These are phyloP conservation scores for Xestobium rufovillosum DNA, from an alignment of 2,888 invertebrate genomes.

Conservation along the genomic window DNA sequence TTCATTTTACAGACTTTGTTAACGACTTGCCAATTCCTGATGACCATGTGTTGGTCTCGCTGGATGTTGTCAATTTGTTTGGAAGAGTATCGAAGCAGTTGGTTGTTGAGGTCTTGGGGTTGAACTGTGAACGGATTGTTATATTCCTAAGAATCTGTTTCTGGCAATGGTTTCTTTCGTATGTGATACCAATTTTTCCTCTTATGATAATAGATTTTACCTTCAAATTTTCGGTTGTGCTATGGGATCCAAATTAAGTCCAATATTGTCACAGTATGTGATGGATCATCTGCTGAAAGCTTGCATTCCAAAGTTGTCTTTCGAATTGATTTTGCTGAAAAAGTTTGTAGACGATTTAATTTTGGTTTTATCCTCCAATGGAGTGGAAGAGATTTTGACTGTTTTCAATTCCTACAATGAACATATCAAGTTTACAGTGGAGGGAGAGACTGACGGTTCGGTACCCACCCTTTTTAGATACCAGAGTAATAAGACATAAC, in stretches of 20 bases:
- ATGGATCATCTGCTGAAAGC: too few species aligned
- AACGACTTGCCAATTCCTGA: constrained; percentile 1
- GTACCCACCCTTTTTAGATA: constrained; percentile 4
- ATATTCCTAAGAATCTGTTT: too few species aligned
- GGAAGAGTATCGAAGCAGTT: constrained; percentile 2
- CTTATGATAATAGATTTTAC: too few species aligned
- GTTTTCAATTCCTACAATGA: too few species aligned
- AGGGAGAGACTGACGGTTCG: not conserved
- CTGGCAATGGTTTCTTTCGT: too few species aligned
- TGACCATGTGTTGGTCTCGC: too few species aligned
- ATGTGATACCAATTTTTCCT: too few species aligned
- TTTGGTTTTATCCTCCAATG: constrained; percentile 3
- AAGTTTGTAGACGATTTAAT: constrained; percentile 7
- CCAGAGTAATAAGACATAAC: too few species aligned
- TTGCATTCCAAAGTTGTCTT: constrained; percentile 6
- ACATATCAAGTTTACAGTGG: too few species aligned
- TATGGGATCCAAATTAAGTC: constrained; percentile 8
- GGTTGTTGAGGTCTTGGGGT: not conserved
- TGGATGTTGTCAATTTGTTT: constrained; percentile 5
- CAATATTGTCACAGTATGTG: constrained; percentile 5
- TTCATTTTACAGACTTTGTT: not conserved
- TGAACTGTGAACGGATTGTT: too few species aligned
- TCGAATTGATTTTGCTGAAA: constrained; percentile 4
- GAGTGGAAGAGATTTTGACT: too few species aligned
- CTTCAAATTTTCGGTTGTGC: constrained; percentile 4